Evolutionary conservation across 2,113 vertebrate genomes (phyloP).

Genomic region (Hyaena hyaena): DNA sequence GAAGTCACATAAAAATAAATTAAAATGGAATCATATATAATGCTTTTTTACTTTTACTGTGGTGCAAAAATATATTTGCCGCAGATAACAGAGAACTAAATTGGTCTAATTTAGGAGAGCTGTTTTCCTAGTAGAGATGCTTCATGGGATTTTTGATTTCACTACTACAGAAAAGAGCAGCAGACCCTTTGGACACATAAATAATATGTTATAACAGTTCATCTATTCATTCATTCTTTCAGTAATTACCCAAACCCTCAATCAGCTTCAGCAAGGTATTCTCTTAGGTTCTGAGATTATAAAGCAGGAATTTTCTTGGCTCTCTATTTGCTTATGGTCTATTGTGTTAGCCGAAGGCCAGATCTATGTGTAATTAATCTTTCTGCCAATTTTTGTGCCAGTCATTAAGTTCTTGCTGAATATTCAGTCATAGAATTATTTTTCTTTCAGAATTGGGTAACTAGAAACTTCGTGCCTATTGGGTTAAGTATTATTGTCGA

Average conservation of each 20-base stretch:
- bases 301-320: neutral
- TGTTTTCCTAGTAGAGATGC: neutral
- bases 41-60: neutral
- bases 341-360: neutral
- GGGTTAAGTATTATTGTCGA: neutral
- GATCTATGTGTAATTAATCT: neutral
- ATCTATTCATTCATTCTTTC: neutral
- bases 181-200: neutral
- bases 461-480: neutral
- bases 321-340: neutral
- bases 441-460: neutral
- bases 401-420: neutral
- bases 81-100: neutral
- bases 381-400: slow-evolving; percentile 10
- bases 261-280: neutral
- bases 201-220: neutral
- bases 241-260: neutral
- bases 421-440: neutral
- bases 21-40: neutral
- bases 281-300: neutral
- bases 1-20: neutral
- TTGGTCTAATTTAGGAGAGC: neutral
- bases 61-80: neutral
- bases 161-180: neutral
- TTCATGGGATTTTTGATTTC: neutral